Evolutionary conservation across 2,888 invertebrate species (phyloP), one percentile per base, ranked within the genome.

Genomic region (Romanomermis culicivorax): DNA sequence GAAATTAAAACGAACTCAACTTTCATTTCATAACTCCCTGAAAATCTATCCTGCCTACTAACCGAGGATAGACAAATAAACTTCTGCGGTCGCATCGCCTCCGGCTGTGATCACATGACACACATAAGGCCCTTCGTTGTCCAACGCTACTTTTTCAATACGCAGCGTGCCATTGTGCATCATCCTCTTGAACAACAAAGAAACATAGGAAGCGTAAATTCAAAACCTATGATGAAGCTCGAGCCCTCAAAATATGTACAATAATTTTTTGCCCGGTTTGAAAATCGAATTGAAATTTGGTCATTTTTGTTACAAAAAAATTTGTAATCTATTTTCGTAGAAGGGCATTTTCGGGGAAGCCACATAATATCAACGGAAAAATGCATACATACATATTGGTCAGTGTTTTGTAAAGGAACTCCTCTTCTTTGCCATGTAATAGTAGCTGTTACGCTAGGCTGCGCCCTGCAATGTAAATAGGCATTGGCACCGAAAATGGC

Each of bases 71-170:
- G 62, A 59, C 17, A 74, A 63, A 42, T 62, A 67, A 4, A 71
- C 61, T 42, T 61, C 61, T 23, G 68, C 66, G 47, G 68, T 65
- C 2, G 66, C 58, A 24, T 59, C 57, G 29, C 75, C 75, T n/a
- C 76, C 76, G 55, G 71, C 71, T 60, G 74, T 75, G 24, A 66
- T 63, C 2, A 74, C 75, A 51, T 66, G 65, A 59, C 76, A 76
- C 7, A 68, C 63, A 61, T 75, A 76, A 56, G 64, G 63, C 7
- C 75, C 76, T 57, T 72, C 71, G 63, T 76, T 75, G 14, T 63
- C 61, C 29, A 63, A 56, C 0, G 63, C 59, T 0, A 72, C 69
- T 50, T 67, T 62, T 53, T 69, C 68, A 57, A 68, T 64, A 48
- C 65, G 60, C 20, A 72, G 62, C 1, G 74, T 72, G 24, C 73